Evolutionary conservation across 2,888 invertebrate genomes (phyloP).

Genomic region (Drosophila algonquin): DNA sequence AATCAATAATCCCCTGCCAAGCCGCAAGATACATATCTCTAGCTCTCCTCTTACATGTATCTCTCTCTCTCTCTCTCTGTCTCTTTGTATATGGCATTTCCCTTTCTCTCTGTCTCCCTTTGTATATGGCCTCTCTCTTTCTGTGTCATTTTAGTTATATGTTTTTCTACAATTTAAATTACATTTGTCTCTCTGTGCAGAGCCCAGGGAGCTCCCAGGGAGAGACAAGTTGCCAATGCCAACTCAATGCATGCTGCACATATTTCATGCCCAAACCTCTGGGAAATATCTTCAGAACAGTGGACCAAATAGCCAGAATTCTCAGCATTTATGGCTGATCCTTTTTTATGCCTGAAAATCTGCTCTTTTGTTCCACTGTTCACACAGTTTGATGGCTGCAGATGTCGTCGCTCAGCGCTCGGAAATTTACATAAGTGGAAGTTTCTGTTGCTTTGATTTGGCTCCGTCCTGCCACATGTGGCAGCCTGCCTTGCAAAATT

Average conservation of each 20-base stretch:
- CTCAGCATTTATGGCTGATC: not conserved
- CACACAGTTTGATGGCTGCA: conserved; percentile 27
- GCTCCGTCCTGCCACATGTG: conserved; percentile 31
- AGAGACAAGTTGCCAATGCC: conserved; percentile 18
- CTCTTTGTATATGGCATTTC: not conserved
- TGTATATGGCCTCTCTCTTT: not conserved
- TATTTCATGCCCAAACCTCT: conserved; percentile 23
- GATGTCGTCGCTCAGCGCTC: conserved; percentile 18
- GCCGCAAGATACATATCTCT: not conserved
- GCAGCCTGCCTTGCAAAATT: conserved; percentile 42
- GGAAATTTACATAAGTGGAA: conserved; percentile 62
- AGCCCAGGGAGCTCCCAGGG: too few relatives aligned
- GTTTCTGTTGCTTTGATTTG: conserved; percentile 32
- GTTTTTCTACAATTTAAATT: conserved; percentile 61
- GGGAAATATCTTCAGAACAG: conserved; percentile 6
- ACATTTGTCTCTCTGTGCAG: conserved; percentile 36
- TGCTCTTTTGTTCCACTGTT: conserved; percentile 11
- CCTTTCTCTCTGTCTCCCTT: not conserved
- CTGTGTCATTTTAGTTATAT: conserved; percentile 2
- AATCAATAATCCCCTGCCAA: conserved; percentile 54
- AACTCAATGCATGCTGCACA: conserved; percentile 35
- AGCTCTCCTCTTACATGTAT: too few relatives aligned
- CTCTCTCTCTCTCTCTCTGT: not conserved
- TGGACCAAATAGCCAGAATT: not conserved
- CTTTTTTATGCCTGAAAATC: not conserved